Evolutionary conservation across 1,140 invertebrate genomes (phyloP).

Genomic region (Drosophila micromelanica): DNA sequence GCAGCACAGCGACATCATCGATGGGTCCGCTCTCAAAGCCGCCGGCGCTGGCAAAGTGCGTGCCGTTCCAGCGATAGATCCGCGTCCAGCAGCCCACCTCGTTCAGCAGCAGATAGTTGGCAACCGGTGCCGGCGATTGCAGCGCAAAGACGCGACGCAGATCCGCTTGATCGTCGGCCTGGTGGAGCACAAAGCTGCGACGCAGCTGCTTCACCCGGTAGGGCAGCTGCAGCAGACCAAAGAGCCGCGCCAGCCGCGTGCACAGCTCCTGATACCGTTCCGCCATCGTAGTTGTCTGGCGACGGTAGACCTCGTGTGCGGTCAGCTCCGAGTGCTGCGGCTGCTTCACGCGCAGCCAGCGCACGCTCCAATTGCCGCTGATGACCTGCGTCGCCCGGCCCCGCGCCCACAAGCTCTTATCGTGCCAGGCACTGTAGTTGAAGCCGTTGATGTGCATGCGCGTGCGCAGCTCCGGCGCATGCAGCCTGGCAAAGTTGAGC

Average conservation of each 20-base stretch:
- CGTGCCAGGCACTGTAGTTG: slow-evolving; percentile 64
- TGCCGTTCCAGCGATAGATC: slow-evolving; percentile 59
- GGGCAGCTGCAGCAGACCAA: slow-evolving; percentile 43
- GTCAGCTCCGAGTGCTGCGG: neutral
- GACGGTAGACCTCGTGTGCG: slow-evolving; percentile 26
- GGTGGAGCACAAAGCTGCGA: slow-evolving; percentile 34
- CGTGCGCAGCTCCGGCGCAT: slow-evolving; percentile 48
- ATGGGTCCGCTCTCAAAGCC: slow-evolving; percentile 63
- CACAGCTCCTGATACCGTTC: slow-evolving; percentile 44
- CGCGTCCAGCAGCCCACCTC: slow-evolving; percentile 61
- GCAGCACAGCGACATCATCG: slow-evolving; percentile 54
- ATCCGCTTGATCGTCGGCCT: slow-evolving; percentile 26
- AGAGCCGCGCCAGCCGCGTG: slow-evolving; percentile 27
- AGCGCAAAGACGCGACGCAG: slow-evolving; percentile 57
- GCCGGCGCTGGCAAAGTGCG: slow-evolving; percentile 24
- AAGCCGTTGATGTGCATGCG: slow-evolving; percentile 61
- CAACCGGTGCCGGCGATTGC: neutral
- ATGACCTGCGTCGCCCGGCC: slow-evolving; percentile 50
- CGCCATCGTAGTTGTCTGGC: slow-evolving; percentile 29
- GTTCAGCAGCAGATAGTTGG: slow-evolving; percentile 65
- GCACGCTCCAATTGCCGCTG: slow-evolving; percentile 71
- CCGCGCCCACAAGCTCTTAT: slow-evolving; percentile 51
- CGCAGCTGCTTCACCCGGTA: slow-evolving; percentile 53
- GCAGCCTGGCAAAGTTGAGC: slow-evolving; percentile 58
- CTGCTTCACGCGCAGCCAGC: slow-evolving; percentile 55